Evolutionary conservation across 2,797 vertebrate genomes (phyloP).

Genomic region (Gobionotothen gibberifrons): DNA sequence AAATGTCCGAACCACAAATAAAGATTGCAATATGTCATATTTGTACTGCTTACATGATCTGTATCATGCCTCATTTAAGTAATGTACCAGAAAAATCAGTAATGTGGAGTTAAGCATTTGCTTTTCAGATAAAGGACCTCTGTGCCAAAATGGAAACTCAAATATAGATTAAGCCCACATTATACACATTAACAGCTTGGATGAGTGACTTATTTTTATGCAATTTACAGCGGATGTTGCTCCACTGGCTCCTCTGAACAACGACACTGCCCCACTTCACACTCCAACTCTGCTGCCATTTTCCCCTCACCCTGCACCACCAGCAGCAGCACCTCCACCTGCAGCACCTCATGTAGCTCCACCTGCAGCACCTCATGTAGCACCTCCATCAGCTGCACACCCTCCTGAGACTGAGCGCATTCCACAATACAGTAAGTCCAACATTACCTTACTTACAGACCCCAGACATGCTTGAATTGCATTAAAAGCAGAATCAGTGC

Average conservation of each 20-base stretch:
- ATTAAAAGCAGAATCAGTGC: neutral
- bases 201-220: conserved; percentile 4
- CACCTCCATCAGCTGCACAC: conserved; percentile 27
- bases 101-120: too few relatives aligned
- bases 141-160: too few relatives aligned
- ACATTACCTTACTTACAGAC: neutral
- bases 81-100: too few relatives aligned
- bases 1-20: too few relatives aligned
- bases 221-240: conserved; percentile 77
- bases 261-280: conserved; percentile 83
- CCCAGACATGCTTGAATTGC: neutral
- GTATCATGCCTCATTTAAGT: too few relatives aligned
- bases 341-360: conserved; percentile 1
- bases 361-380: conserved; percentile 3
- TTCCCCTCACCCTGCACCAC: conserved; percentile 72
- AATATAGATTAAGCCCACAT: neutral
- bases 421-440: conserved; percentile 77
- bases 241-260: conserved; percentile 51
- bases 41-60: too few relatives aligned
- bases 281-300: conserved; percentile 83
- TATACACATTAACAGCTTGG: neutral
- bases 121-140: too few relatives aligned
- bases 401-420: conserved; percentile 65
- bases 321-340: neutral
- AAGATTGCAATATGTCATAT: too few relatives aligned